Percentiles rank a stretch among this genome's conserved stretches.
Conservation (phyloP, 1,140 invertebrate genomes). For the Spodoptera frugiperda region DNA sequence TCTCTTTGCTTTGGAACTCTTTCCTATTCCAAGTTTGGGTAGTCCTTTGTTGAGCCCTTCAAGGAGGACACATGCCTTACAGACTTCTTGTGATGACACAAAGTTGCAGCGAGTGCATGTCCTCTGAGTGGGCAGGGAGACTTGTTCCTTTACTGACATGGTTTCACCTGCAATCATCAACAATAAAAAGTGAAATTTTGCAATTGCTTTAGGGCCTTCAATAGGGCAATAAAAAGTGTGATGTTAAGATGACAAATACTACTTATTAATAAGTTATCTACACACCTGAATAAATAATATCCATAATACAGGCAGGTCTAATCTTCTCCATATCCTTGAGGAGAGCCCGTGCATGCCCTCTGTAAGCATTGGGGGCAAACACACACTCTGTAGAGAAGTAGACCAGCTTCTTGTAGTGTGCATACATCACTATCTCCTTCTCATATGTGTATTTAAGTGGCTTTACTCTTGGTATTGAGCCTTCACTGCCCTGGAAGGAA, state of each 20-base stretch:
- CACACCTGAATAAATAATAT: conserved; percentile 99
- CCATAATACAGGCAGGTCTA: conserved; percentile 97
- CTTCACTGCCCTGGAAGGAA: conserved; percentile 91
- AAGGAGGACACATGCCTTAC: conserved; percentile 98
- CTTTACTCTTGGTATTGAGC: conserved; percentile 96
- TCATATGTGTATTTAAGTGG: conserved; percentile 99
- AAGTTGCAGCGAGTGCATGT: conserved; percentile 96
- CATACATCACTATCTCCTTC: conserved; percentile 99
- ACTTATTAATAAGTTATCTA: neutral
- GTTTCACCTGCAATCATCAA: conserved; percentile 91
- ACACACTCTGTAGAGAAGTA: conserved; percentile 99
- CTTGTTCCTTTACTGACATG: conserved; percentile 92
- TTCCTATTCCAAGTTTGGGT: conserved; percentile 94
- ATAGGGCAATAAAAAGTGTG: neutral
- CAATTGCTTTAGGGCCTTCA: neutral
- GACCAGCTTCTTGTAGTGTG: conserved; percentile 98
- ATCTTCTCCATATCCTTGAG: conserved; percentile 99
- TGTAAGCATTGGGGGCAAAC: conserved; percentile 99
- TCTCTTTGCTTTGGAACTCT: conserved; percentile 92
- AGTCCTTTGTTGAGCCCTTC: conserved; percentile 98
- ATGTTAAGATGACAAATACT: neutral
- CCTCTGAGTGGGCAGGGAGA: conserved; percentile 93
- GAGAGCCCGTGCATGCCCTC: conserved; percentile 96
- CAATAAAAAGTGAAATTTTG: neutral
- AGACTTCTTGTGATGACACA: conserved; percentile 97